Conservation (phyloP, 1,140 invertebrate species). For the Thaumatotibia leucotreta region DNA sequence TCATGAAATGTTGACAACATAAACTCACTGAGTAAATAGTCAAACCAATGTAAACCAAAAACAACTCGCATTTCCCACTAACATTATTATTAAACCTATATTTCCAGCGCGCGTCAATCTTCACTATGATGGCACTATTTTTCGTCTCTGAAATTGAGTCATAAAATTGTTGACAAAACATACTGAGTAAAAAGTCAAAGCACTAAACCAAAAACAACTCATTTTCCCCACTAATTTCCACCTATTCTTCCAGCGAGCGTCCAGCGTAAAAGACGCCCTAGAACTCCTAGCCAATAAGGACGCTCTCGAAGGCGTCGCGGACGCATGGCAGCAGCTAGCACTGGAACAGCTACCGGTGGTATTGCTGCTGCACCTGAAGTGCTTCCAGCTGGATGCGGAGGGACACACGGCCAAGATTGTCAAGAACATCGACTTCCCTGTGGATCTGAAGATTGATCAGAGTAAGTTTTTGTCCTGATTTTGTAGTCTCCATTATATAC, state of each 20-base stretch:
- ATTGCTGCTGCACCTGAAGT: conserved; percentile 90
- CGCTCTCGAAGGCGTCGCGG: conserved; percentile 87
- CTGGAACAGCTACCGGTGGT: conserved; percentile 92
- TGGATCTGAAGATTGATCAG: conserved; percentile 92
- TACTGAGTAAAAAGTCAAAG: conserved; percentile 40
- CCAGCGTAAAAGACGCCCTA: conserved; percentile 89
- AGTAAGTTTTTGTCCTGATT: conserved; percentile 80
- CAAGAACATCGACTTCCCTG: conserved; percentile 91
- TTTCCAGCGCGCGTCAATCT: too few species aligned
- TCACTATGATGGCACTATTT: conserved; percentile 46
- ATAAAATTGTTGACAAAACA: conserved; percentile 28
- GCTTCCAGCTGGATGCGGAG: conserved; percentile 91
- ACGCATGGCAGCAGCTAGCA: conserved; percentile 91
- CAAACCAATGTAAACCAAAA: too few species aligned
- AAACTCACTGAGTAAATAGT: too few species aligned
- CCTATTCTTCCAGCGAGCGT: conserved; percentile 82
- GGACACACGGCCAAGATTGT: conserved; percentile 93
- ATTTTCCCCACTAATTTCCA: neutral
- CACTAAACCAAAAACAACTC: neutral
- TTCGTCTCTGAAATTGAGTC: conserved; percentile 42
- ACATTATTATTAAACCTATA: too few species aligned
- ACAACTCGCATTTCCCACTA: too few species aligned
- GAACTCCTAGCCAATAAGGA: conserved; percentile 90
- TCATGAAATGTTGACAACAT: too few species aligned
- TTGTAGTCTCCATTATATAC: conserved; percentile 19